Evolutionary conservation across 2,888 invertebrate species (phyloP).

Genomic region (Pseudanteris insignis): DNA sequence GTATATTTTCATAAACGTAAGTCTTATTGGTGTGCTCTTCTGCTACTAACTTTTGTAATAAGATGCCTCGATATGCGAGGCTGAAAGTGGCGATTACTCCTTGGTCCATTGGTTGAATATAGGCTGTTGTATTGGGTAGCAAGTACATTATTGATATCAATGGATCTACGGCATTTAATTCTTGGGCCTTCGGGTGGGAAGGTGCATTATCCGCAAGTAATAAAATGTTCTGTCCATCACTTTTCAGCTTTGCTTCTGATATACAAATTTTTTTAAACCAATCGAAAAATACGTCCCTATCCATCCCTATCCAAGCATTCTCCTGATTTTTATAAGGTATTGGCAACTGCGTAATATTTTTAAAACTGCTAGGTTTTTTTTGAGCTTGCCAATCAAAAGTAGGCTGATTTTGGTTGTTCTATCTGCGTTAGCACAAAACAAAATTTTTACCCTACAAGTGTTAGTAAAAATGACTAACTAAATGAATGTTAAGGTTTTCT

Average conservation of each 20-base stretch:
- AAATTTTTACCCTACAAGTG: neutral
- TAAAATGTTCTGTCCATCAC: slow-evolving; percentile 3
- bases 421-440: slow-evolving; percentile 10
- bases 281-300: slow-evolving; percentile 7
- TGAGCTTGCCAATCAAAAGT: slow-evolving; percentile 12
- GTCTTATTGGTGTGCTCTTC: slow-evolving; percentile 7
- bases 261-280: slow-evolving; percentile 18
- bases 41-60: slow-evolving; percentile 10
- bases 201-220: slow-evolving; percentile 11
- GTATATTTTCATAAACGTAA: no score
- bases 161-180: slow-evolving; percentile 10
- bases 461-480: no score
- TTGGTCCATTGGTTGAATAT: slow-evolving; percentile 17
- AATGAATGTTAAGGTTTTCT: slow-evolving; percentile 7
- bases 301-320: slow-evolving; percentile 17
- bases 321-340: slow-evolving; percentile 5
- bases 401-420: slow-evolving; percentile 8
- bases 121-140: slow-evolving; percentile 6
- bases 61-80: slow-evolving; percentile 2
- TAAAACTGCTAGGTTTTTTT: slow-evolving; percentile 10
- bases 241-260: slow-evolving; percentile 7
- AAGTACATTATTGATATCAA: slow-evolving; percentile 5
- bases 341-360: slow-evolving; percentile 12
- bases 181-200: slow-evolving; percentile 9
- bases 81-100: slow-evolving; percentile 15